Percentiles rank a stretch among this genome's conserved stretches.
phyloP scores from a whole-genome alignment of 2,113 vertebrate genomes.

The Takifugu bimaculatus region DNA sequence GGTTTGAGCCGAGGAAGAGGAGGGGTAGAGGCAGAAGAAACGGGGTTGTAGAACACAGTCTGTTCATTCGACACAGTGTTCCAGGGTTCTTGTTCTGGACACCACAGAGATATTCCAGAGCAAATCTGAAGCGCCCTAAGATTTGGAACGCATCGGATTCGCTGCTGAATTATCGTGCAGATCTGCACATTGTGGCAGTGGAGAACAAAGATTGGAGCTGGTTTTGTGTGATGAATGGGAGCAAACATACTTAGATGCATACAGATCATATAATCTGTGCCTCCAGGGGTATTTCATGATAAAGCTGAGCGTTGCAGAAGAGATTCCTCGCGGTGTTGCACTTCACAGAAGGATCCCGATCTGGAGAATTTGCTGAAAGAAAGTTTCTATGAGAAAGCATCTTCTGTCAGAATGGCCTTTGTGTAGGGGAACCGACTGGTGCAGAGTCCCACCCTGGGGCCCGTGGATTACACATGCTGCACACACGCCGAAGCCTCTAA shows the following conservation, averaged over 20 bases:
- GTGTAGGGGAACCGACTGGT: slow-evolving; percentile 43
- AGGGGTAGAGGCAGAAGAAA: slow-evolving; percentile 21
- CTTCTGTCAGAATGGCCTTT: slow-evolving; percentile 22
- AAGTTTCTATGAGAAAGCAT: slow-evolving; percentile 27
- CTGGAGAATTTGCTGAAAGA: slow-evolving; percentile 10
- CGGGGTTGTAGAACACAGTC: slow-evolving; percentile 20
- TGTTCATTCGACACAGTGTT: slow-evolving; percentile 26
- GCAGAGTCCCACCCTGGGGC: slow-evolving; percentile 44
- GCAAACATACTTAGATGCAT: slow-evolving; percentile 25
- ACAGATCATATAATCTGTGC: slow-evolving; percentile 12
- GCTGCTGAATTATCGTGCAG: slow-evolving; percentile 24
- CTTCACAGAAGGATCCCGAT: slow-evolving; percentile 14
- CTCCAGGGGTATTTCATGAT: slow-evolving; percentile 22
- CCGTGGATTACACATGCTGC: slow-evolving; percentile 61
- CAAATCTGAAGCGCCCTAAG: not conserved
- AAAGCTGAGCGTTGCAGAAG: slow-evolving; percentile 27
- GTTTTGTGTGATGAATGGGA: slow-evolving; percentile 48
- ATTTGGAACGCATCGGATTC: slow-evolving; percentile 22
- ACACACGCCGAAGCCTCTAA: slow-evolving; percentile 60
- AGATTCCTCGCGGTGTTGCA: slow-evolving; percentile 5
- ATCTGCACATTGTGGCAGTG: slow-evolving; percentile 16
- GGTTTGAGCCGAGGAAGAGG: slow-evolving; percentile 39
- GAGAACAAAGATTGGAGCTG: slow-evolving; percentile 17
- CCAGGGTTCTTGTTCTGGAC: slow-evolving; percentile 21
- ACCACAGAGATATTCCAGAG: slow-evolving; percentile 8